These are phyloP conservation scores for Corythornis madagascariensis DNA, from an alignment of 2,113 vertebrate species.

Conservation along the genomic window DNA sequence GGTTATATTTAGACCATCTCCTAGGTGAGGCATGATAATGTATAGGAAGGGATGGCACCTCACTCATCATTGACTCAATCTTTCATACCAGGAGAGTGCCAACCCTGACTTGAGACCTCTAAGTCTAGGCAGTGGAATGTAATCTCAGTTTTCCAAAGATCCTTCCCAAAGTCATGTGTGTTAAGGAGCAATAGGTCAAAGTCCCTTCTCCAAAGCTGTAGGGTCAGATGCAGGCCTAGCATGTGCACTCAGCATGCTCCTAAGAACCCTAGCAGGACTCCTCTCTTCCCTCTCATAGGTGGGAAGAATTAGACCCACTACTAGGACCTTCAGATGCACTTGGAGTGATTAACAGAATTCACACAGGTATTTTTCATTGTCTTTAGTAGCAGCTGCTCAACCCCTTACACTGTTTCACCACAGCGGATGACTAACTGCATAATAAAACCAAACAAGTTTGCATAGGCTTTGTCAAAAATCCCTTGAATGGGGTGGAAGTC, in stretches of 20 bases:
- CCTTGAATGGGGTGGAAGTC: neutral
- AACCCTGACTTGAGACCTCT: neutral
- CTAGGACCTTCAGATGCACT: neutral
- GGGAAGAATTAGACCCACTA: neutral
- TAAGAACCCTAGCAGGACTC: neutral
- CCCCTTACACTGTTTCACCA: neutral
- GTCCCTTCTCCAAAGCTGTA: neutral
- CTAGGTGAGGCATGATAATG: neutral
- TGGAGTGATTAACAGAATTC: neutral
- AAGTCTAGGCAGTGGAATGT: neutral
- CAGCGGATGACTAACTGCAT: neutral
- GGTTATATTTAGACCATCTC: neutral
- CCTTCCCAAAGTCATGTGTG: neutral
- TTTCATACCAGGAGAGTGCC: neutral
- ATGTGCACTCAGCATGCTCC: neutral
- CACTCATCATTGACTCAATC: neutral
- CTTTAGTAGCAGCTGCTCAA: slow-evolving; percentile 30
- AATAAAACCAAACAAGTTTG: neutral
- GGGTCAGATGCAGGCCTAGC: neutral
- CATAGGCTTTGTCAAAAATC: neutral
- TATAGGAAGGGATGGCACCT: neutral
- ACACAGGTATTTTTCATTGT: neutral
- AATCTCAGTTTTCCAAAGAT: neutral
- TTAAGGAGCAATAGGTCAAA: neutral
- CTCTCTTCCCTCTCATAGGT: neutral